Percentiles rank a stretch among this genome's conserved stretches.
phyloP scores from a whole-genome alignment of 30 jellyfish, hydroid and myxozoan species.

The Cassiopea xamachana region DNA sequence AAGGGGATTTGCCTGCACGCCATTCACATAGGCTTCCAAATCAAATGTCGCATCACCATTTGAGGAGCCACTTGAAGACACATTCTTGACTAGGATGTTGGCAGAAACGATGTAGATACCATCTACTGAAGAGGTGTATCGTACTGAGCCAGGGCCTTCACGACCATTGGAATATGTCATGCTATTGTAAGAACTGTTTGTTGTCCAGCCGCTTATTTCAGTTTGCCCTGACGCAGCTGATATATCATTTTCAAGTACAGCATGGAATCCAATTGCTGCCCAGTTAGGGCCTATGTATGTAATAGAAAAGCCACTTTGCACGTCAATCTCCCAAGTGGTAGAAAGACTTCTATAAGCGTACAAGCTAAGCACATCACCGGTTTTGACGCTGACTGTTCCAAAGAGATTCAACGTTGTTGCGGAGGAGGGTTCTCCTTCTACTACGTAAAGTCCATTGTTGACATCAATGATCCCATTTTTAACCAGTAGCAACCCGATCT shows the following conservation, averaged over 20 bases:
- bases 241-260: conserved; percentile 44
- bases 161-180: conserved; percentile 46
- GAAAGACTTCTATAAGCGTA: conserved; percentile 49
- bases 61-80: conserved; percentile 42
- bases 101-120: conserved; percentile 84
- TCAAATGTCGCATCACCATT: conserved; percentile 31
- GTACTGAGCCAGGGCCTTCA: conserved; percentile 32
- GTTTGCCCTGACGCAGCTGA: conserved; percentile 18
- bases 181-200: conserved; percentile 10
- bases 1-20: conserved; percentile 47
- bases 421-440: conserved; percentile 72
- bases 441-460: conserved; percentile 77
- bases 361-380: conserved; percentile 78
- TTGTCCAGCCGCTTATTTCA: conserved; percentile 59
- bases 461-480: conserved; percentile 78
- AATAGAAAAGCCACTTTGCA: conserved; percentile 68
- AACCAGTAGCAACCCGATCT: conserved; percentile 56
- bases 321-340: conserved; percentile 47
- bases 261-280: conserved; percentile 92
- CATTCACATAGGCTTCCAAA: conserved; percentile 58
- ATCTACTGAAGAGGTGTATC: conserved; percentile 50
- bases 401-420: conserved; percentile 63
- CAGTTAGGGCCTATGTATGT: conserved; percentile 92
- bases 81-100: conserved; percentile 60
- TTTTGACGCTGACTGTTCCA: conserved; percentile 80